Evolutionary conservation across 30 jellyfish, hydroid and myxozoan genomes (phyloP), one percentile per base, ranked within the genome.

Genomic region (Aurelia sp.): DNA sequence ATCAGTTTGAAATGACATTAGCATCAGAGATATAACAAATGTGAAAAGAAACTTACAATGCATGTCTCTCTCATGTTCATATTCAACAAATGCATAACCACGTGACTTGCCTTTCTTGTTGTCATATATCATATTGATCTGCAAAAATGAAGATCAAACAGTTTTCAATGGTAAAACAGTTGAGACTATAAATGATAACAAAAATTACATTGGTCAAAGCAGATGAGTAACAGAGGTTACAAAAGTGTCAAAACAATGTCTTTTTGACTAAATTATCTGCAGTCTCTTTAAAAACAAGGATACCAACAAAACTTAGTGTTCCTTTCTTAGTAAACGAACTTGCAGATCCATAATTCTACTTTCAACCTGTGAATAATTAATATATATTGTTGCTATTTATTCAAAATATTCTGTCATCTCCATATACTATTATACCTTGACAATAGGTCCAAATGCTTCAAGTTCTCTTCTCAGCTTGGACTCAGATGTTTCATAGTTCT

Each of bases 21-120:
- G 51, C 11, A 40, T 40, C 51, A 40, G 11, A 4, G 11, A 40
- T 4, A 3, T 4, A 40, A 40, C 51, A 40, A 40, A 40, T 40
- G 6, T 44, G 55, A 44, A 44, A 44, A 44, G 55, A 44, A 44
- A 44, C 55, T 44, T 62, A 94, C 99, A 65, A 55, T 90, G 98
- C 99, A 95, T 95, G 53, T 95, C 99, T 71, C 98, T 52, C 64
- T 90, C 98, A 61, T 90, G 96, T 71, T 95, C 99, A 87, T 37
- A 95, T 69, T 95, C 99, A 21, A 95, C 98, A 90, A 95, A 95
- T 2, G 98, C 98, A 82, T 95, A 95, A 4, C 99, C 99, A 13
- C 92, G 89, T 23, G 96, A 81, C 67, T 95, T 90, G 18, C 97
- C 84, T 17, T 53, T 85, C 73, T 59, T 67, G 13, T 18, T 68